Conservation (phyloP, 2,113 vertebrate genomes). For the Dasypus novemcinctus region DNA sequence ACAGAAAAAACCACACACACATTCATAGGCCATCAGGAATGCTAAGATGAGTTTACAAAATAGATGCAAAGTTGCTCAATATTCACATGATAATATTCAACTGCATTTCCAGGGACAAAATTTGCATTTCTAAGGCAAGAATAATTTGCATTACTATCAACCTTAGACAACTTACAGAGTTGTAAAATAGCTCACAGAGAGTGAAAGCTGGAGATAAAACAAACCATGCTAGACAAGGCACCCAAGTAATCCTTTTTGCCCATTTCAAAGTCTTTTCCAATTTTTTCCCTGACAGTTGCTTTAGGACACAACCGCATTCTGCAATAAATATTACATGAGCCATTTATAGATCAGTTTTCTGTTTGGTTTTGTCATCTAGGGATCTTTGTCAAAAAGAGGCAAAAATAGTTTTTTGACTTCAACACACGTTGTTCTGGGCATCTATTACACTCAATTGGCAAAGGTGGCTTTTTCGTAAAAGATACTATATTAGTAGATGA, state of each 20-base stretch:
- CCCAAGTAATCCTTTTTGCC: not conserved
- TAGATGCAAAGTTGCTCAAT: not conserved
- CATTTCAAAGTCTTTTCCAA: not conserved
- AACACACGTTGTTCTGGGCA: not conserved
- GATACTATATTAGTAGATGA: not conserved
- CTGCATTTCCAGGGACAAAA: not conserved
- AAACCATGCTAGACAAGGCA: not conserved
- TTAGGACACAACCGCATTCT: not conserved
- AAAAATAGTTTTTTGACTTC: not conserved
- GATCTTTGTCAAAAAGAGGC: not conserved
- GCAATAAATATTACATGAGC: not conserved
- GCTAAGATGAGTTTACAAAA: not conserved
- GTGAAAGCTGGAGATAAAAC: not conserved
- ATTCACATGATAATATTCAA: not conserved
- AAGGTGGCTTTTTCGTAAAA: not conserved
- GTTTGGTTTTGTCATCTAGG: not conserved
- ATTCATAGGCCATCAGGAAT: not conserved
- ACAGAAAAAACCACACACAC: too few species aligned
- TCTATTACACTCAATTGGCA: not conserved
- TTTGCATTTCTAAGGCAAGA: not conserved
- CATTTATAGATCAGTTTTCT: not conserved
- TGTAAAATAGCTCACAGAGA: not conserved
- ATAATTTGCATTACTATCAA: not conserved
- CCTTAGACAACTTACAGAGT: not conserved
- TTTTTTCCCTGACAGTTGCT: not conserved